Evolutionary conservation across 2,888 invertebrate genomes (phyloP), one percentile per base, ranked within the genome.

Genomic region (Margaritifera margaritifera): DNA sequence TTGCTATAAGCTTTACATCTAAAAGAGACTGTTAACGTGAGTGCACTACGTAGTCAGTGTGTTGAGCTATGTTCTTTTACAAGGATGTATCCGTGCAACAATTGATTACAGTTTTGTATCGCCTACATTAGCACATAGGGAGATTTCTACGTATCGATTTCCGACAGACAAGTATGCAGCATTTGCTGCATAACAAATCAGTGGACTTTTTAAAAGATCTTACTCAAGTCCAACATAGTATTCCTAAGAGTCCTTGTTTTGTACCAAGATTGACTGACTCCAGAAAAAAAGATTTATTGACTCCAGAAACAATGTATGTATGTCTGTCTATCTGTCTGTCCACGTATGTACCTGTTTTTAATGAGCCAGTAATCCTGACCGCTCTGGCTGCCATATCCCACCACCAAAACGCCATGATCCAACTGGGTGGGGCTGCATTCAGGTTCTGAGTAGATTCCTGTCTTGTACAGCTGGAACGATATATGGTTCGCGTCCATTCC

Each of bases 401-500:
- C 78, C 52, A 71, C 75, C 50, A 80, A 65, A 5, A 78, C 69
- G 11, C 69, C 77, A 62, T 73, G 77, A 42, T 73, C 73, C 18
- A 75, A 42, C 5, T 59, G 52, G 31, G 57, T 55, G 11, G 71
- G 56, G 64, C 75, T 74, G 64, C 78, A 80, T 18, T 66, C 59
- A 15, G 62, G 20, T 62, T 79, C 79, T 51, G 57, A 63, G 71
- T 79, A 79, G 20, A 78, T 58, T 25, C 79, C 80, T 31, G 25
- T 64, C 59, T 68, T 72, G 63, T 25, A 69, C 1, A 78, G 69
- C 56, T 75, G 78, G 93, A 96, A 96, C 74, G 93, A 93, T 31
- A 31, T 31, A 61, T 80, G 80, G 59, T 94, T 93, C 72, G 96
- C 96, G 92, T 97, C 96, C 87, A 96, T 96, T 82, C 95, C 96